Conservation (phyloP, 2,888 invertebrate genomes). For the Polyommatus iphigenia region DNA sequence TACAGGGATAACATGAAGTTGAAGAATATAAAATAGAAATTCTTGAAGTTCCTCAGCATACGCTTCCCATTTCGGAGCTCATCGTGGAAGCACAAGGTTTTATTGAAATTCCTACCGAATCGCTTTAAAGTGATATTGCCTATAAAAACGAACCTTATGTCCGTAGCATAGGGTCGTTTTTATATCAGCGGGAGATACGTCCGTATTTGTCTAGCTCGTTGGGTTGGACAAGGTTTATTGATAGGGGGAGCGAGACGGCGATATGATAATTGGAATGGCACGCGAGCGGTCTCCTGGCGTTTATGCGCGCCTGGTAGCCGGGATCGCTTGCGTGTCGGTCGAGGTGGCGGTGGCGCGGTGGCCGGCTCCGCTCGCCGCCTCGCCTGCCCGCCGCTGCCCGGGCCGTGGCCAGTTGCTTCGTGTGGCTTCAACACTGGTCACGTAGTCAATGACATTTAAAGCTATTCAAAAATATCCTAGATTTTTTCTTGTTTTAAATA, state of each 20-base stretch:
- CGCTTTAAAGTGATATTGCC: neutral
- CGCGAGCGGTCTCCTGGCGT: slow-evolving; percentile 43
- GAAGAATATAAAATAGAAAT: slow-evolving; percentile 62
- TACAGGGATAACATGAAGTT: slow-evolving; percentile 68
- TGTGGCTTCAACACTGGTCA: neutral
- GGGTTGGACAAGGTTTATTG: slow-evolving; percentile 51
- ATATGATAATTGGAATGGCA: slow-evolving; percentile 49
- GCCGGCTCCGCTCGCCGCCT: slow-evolving; percentile 48
- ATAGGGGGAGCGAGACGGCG: slow-evolving; percentile 59
- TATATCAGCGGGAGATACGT: slow-evolving; percentile 29
- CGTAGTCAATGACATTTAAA: neutral
- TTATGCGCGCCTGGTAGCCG: slow-evolving; percentile 66
- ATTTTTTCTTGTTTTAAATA: neutral
- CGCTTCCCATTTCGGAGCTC: slow-evolving; percentile 61
- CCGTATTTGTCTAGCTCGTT: slow-evolving; percentile 46
- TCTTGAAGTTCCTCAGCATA: slow-evolving; percentile 63
- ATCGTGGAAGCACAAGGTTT: slow-evolving; percentile 51
- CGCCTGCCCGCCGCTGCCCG: slow-evolving; percentile 23
- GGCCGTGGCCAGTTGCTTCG: neutral
- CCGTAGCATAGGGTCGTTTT: slow-evolving; percentile 29
- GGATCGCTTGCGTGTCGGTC: slow-evolving; percentile 77
- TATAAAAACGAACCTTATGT: slow-evolving; percentile 45
- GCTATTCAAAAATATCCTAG: neutral
- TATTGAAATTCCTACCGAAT: slow-evolving; percentile 33
- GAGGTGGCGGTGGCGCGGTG: slow-evolving; percentile 78